Base-by-base conservation (phyloP, 2,113 vertebrate genomes). In the Tachysurus fulvidraco region DNA sequence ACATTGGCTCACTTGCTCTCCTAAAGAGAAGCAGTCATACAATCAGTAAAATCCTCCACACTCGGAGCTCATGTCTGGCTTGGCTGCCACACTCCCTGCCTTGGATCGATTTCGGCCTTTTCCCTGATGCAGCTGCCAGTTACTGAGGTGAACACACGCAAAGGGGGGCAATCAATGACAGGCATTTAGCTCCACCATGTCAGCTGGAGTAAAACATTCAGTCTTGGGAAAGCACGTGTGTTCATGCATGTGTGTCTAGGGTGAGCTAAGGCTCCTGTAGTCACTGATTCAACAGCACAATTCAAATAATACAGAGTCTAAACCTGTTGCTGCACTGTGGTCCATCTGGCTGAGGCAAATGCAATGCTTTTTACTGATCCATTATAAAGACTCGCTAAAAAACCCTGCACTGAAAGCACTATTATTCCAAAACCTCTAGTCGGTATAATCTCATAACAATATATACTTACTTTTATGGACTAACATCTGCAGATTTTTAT, bases 41-140 rank as follows among this genome's bases (percentile, higher is more conserved):
- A 89, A 85, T 90, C 86, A 89, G 86, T 81, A 87, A 88, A 89
- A 84, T 83, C 81, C 85, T 84, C 65, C 86, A 65, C 83, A 84
- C 88, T 89, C 76, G 25, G 79, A 83, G 36, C 46, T 55, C 87
- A 76, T 80, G 65, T 65, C 83, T 77, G 59, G 28, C 79, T 28
- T 46, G 59, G 44, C 81, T 78, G 74, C 41, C 82, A 13, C 50
- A 71, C 65, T 86, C 86, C 59, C 52, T 83, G 86, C 71, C 80
- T 80, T 60, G 30, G 83, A 89, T 90, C 85, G 74, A 90, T 89
- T 25, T 14, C 64, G 41, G 60, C 69, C 81, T 86, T 52, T 84
- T 65, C 86, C 86, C 84, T 52, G 69, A 86, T 84, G 88, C 55
- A 86, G n/a, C 80, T 57, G 71, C 86, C 62, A 54, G 62, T 84